phyloP scores from a whole-genome alignment of 2,113 vertebrate genomes.

The Anhinga rufa region DNA sequence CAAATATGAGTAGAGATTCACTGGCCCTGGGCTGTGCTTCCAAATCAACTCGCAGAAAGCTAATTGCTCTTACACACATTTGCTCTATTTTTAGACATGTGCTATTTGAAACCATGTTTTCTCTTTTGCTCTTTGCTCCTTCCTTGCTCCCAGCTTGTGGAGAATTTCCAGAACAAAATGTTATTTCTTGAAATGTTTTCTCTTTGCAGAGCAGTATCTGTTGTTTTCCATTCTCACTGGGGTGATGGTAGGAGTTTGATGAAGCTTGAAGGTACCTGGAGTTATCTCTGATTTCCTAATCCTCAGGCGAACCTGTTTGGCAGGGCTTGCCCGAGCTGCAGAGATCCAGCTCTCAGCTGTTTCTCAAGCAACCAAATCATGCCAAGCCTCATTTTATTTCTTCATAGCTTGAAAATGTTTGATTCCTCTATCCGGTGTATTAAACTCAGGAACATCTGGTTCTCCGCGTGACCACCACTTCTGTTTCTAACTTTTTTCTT shows the following conservation, averaged over 20 bases:
- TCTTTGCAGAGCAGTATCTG: background rate
- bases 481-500: background rate
- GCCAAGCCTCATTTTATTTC: background rate
- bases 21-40: background rate
- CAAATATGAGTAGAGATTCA: background rate
- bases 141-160: background rate
- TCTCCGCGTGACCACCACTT: background rate
- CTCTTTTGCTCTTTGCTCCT: background rate
- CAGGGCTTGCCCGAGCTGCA: background rate
- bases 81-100: background rate
- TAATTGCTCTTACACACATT: constrained; percentile 22
- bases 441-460: background rate
- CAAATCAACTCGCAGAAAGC: background rate
- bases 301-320: background rate
- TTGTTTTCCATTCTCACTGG: background rate
- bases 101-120: constrained; percentile 11
- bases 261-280: constrained; percentile 26
- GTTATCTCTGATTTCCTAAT: constrained; percentile 6
- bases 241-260: background rate
- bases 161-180: constrained; percentile 13
- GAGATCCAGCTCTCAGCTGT: background rate
- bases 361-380: background rate
- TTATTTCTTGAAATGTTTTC: constrained; percentile 25
- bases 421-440: background rate
- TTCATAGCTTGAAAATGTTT: background rate